Conservation (phyloP, 92 coral and sea anemone genomes). For the Montipora capitata region DNA sequence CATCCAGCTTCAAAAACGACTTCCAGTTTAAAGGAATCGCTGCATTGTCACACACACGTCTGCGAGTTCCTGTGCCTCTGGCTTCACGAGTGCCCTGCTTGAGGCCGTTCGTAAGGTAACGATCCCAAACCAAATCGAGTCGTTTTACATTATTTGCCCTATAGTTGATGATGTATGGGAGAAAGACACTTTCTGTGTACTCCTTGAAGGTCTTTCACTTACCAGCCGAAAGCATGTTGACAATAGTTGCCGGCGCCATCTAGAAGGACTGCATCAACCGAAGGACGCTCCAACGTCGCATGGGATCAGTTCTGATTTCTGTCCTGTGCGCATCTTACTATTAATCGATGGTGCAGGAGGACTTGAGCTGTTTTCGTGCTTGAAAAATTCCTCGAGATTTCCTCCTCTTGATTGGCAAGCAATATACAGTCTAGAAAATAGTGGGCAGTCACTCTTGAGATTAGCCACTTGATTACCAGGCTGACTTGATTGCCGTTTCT, state of each 20-base stretch:
- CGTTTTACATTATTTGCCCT: constrained; percentile 34
- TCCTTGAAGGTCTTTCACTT: constrained; percentile 49
- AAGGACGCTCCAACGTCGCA: constrained; percentile 41
- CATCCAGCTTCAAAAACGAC: constrained; percentile 44
- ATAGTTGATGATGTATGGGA: constrained; percentile 49
- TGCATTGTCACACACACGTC: constrained; percentile 48
- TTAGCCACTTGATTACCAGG: constrained; percentile 23
- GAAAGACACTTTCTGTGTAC: constrained; percentile 51
- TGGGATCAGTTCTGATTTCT: constrained; percentile 59
- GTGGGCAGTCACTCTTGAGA: constrained; percentile 55
- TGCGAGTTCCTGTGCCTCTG: constrained; percentile 64
- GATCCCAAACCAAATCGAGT: constrained; percentile 14
- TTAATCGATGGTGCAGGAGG: constrained; percentile 57
- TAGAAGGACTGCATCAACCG: constrained; percentile 59
- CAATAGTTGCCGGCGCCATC: constrained; percentile 57
- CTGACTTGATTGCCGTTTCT: constrained; percentile 24
- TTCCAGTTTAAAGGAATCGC: constrained; percentile 53
- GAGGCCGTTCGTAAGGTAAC: constrained; percentile 28
- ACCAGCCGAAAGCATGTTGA: constrained; percentile 68
- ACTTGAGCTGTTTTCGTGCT: constrained; percentile 58
- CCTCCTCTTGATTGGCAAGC: constrained; percentile 66
- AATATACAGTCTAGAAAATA: constrained; percentile 56
- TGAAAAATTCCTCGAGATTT: constrained; percentile 61
- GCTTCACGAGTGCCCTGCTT: constrained; percentile 47
- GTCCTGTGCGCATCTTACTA: constrained; percentile 47